phyloP scores from a whole-genome alignment of 2,888 invertebrate species.

The Apamea sordens region DNA sequence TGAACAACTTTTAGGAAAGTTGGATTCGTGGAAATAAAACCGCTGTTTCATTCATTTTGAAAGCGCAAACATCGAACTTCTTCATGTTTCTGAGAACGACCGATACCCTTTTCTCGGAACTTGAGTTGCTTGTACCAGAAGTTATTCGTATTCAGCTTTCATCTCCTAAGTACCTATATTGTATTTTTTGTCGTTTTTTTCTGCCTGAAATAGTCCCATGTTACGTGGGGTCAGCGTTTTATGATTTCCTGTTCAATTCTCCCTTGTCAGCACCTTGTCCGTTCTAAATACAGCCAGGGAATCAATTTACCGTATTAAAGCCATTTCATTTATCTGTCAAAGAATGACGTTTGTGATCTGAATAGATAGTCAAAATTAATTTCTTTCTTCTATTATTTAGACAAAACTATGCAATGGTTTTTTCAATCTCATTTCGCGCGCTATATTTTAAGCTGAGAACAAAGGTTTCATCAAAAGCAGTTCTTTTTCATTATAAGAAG shows the following conservation, averaged over 20 bases:
- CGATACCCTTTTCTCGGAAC: conserved; percentile 5
- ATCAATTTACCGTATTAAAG: neutral
- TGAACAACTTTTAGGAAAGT: conserved; percentile 2
- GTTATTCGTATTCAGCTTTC: conserved; percentile 5
- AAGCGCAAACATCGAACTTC: conserved; percentile 5
- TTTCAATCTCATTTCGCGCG: neutral
- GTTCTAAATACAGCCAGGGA: neutral
- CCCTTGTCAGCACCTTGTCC: neutral
- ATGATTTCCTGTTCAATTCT: neutral
- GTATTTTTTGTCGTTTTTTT: neutral
- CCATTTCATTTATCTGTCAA: neutral
- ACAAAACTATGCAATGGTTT: neutral
- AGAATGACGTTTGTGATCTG: neutral
- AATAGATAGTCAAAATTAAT: neutral
- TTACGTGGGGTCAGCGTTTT: neutral
- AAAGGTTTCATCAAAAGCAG: conserved; percentile 11
- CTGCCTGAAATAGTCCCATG: neutral
- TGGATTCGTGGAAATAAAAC: conserved; percentile 1
- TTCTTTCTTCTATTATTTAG: neutral
- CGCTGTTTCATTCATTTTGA: neutral
- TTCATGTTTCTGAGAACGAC: conserved; percentile 7
- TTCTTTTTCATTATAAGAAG: conserved; percentile 41
- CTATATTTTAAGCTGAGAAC: neutral
- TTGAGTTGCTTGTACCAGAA: conserved; percentile 2
- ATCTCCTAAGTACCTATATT: neutral